phyloP scores from a whole-genome alignment of 1,140 invertebrate species.

The Rhyzopertha dominica region DNA sequence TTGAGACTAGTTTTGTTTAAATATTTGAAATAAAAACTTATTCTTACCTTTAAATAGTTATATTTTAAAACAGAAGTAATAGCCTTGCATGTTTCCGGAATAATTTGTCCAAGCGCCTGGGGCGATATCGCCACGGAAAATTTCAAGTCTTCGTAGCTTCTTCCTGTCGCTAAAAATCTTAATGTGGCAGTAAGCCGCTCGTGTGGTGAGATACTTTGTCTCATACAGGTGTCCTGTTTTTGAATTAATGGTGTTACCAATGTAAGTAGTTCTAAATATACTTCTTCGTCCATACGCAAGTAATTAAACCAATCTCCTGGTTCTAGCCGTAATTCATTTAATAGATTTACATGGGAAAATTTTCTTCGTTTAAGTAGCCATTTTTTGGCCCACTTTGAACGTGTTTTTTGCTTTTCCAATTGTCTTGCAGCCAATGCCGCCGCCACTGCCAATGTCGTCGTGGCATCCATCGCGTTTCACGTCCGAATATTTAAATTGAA shows the following conservation, averaged over 20 bases:
- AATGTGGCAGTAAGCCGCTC: conserved; percentile 31
- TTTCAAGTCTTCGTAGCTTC: conserved; percentile 29
- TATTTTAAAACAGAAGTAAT: conserved; percentile 22
- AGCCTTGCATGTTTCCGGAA: conserved; percentile 33
- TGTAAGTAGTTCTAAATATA: conserved; percentile 22
- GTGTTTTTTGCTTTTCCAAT: conserved; percentile 12
- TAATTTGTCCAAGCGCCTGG: conserved; percentile 29
- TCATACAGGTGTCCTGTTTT: conserved; percentile 29
- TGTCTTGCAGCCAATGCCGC: too few species aligned
- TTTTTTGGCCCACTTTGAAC: conserved; percentile 8
- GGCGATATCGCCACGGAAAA: conserved; percentile 33
- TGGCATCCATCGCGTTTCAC: too few species aligned
- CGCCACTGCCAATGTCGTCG: too few species aligned
- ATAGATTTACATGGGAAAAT: conserved; percentile 30
- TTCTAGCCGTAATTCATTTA: conserved; percentile 26
- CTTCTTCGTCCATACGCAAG: conserved; percentile 32
- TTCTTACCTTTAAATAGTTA: conserved; percentile 28
- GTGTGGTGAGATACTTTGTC: conserved; percentile 25
- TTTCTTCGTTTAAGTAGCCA: conserved; percentile 9
- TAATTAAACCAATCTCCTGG: conserved; percentile 31
- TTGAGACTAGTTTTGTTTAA: too few species aligned
- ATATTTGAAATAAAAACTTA: too few species aligned
- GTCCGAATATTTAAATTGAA: too few species aligned
- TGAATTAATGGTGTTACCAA: conserved; percentile 28
- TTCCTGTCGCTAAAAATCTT: conserved; percentile 28